Evolutionary conservation across 2,888 invertebrate genomes (phyloP).

Genomic region (Apodemia zela): DNA sequence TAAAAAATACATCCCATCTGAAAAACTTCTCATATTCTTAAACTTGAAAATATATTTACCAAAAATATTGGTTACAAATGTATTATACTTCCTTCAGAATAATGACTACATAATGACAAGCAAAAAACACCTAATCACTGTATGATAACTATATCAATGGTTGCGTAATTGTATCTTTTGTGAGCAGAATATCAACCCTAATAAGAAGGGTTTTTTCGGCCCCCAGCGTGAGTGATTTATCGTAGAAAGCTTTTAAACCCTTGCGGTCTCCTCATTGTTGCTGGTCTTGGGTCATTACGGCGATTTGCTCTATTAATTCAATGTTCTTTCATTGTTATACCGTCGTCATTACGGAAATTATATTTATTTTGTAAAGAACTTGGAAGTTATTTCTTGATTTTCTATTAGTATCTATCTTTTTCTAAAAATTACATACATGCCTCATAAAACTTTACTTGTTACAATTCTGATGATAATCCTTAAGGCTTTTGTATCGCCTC

Average conservation of each 20-base stretch:
- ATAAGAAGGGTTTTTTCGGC: constrained; percentile 36
- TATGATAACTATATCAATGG: constrained; percentile 58
- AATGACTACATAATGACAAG: constrained; percentile 42
- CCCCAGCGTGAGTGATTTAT: constrained; percentile 60
- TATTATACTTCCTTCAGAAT: constrained; percentile 8
- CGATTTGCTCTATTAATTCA: constrained; percentile 58
- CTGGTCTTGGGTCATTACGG: constrained; percentile 54
- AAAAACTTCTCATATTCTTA: background rate
- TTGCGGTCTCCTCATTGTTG: constrained; percentile 54
- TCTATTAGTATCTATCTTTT: no score
- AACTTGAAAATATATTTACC: background rate
- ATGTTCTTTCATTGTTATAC: constrained; percentile 36
- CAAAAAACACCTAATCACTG: constrained; percentile 50
- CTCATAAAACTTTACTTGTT: no score
- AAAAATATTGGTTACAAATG: background rate
- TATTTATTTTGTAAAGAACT: background rate
- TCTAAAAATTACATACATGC: no score
- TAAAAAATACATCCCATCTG: background rate
- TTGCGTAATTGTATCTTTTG: constrained; percentile 51
- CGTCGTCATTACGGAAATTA: background rate
- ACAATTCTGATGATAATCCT: no score
- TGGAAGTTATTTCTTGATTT: no score
- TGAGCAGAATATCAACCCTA: constrained; percentile 17
- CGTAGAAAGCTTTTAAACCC: constrained; percentile 77
- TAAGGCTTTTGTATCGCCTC: no score